Percentiles rank a stretch among this genome's conserved stretches.
Conservation (phyloP, 2,113 vertebrate species). For the Manacus vitellinus region DNA sequence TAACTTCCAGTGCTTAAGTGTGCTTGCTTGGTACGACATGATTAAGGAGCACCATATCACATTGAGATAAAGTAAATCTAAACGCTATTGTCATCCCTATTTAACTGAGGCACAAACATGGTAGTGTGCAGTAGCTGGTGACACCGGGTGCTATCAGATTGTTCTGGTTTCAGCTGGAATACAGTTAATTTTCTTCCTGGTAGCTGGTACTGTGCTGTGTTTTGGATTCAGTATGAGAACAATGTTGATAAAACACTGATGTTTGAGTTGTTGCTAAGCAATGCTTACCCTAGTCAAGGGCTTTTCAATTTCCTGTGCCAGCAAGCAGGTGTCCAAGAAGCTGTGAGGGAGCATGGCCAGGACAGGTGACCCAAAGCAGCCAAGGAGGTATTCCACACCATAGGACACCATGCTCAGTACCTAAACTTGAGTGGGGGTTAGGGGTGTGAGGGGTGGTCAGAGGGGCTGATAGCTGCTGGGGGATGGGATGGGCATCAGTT, state of each 20-base stretch:
- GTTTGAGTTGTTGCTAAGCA: not conserved
- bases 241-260: not conserved
- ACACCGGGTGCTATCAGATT: not conserved
- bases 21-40: not conserved
- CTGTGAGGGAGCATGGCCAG: not conserved
- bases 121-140: not conserved
- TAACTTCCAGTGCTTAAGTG: not conserved
- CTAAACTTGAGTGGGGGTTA: not conserved
- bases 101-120: not conserved
- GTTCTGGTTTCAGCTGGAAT: not conserved
- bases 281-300: not conserved
- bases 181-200: not conserved
- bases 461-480: not conserved
- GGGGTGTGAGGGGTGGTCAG: not conserved
- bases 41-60: not conserved
- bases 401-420: not conserved
- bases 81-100: not conserved
- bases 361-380: not conserved
- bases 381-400: not conserved
- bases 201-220: not conserved
- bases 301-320: not conserved
- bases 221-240: not conserved
- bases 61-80: not conserved
- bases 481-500: accelerated
- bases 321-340: not conserved